These are phyloP conservation scores for Macrobrachium nipponense DNA, from an alignment of 1,140 invertebrate genomes.

Conservation along the genomic window DNA sequence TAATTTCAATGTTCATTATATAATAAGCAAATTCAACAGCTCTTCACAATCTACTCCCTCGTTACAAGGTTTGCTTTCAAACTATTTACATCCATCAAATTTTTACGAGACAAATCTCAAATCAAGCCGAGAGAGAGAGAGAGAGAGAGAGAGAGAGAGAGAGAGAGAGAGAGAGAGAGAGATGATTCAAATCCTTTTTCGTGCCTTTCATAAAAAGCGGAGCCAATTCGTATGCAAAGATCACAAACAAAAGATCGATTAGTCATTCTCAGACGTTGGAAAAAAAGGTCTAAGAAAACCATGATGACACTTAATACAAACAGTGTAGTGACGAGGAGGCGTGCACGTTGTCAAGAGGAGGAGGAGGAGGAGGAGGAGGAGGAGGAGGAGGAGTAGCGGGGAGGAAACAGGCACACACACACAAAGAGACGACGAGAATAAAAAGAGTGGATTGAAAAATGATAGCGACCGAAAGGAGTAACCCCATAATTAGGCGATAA, in stretches of 20 bases:
- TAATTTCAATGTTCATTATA: too few species aligned
- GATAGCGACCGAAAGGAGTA: neutral
- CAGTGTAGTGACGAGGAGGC: too few species aligned
- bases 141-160: constrained; percentile 24
- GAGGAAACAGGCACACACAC: neutral
- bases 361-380: neutral
- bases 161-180: constrained; percentile 19
- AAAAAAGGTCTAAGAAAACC: neutral
- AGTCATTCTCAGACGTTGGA: too few species aligned
- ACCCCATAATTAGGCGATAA: neutral
- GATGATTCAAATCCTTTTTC: neutral
- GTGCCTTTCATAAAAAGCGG: neutral
- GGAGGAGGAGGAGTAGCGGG: neutral
- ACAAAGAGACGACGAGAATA: neutral
- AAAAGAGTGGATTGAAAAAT: neutral
- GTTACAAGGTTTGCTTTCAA: too few species aligned
- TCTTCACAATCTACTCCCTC: too few species aligned
- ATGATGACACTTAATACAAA: constrained; percentile 1
- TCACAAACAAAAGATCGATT: too few species aligned
- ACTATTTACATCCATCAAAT: too few species aligned
- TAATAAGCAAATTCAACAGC: too few species aligned
- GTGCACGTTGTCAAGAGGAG: neutral
- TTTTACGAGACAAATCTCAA: too few species aligned
- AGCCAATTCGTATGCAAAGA: too few species aligned
- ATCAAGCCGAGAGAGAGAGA: neutral